Conservation (phyloP, 2,113 vertebrate species). For the Promerops cafer region DNA sequence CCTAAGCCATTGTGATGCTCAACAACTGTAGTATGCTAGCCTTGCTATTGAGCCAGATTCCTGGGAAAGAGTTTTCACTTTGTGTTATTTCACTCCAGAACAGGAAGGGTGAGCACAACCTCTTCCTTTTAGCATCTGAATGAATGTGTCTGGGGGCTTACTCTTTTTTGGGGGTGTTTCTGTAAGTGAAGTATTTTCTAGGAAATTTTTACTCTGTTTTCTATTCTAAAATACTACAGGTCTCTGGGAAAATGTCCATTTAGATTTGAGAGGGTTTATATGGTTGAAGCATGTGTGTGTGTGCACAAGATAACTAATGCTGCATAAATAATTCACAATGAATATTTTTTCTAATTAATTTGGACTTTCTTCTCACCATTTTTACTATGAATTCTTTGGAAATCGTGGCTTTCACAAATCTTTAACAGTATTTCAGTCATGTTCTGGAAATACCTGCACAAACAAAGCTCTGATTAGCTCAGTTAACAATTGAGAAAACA, state of each 20-base stretch:
- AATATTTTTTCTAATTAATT: slow-evolving; percentile 2
- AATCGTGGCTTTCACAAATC: neutral
- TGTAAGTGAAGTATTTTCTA: neutral
- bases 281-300: neutral
- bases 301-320: neutral
- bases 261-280: neutral
- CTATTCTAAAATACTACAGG: neutral
- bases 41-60: neutral
- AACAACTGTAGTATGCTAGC: neutral
- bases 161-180: neutral
- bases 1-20: neutral
- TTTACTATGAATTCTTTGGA: neutral
- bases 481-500: neutral
- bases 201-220: neutral
- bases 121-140: neutral
- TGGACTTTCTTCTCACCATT: neutral
- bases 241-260: neutral
- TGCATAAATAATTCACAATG: neutral
- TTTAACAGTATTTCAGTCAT: neutral
- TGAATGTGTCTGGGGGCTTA: neutral
- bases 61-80: neutral
- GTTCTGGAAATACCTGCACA: neutral
- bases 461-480: neutral
- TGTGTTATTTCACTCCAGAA: neutral
- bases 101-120: neutral